A percentile compares a stretch with the other conserved stretches of the same genome.
Conservation (phyloP, 2,113 vertebrate genomes). For the Clarias magur region DNA sequence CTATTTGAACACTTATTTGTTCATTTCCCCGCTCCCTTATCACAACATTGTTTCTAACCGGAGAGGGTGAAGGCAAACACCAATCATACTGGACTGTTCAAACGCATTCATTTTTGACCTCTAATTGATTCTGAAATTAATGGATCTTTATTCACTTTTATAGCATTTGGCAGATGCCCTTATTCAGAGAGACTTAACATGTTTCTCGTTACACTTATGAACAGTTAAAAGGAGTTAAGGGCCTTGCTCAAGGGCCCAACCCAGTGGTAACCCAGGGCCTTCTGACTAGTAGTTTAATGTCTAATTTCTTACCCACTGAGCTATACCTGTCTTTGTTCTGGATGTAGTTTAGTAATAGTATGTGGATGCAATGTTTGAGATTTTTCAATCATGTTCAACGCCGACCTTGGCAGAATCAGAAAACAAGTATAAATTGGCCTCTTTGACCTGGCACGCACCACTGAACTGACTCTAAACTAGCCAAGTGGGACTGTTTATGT, state of each 20-base stretch:
- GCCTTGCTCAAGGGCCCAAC: no score
- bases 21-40: background rate
- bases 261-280: no score
- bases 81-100: background rate
- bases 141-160: background rate
- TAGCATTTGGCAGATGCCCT: no score
- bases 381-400: background rate
- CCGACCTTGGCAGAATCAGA: background rate
- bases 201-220: no score
- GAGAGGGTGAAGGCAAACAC: background rate
- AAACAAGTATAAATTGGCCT: background rate
- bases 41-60: background rate
- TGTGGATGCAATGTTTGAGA: background rate
- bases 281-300: no score
- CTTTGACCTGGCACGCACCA: background rate
- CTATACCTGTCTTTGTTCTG: no score
- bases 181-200: no score
- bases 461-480: background rate
- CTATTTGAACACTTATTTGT: background rate
- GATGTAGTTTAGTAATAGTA: background rate
- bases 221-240: no score
- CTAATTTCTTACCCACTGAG: no score
- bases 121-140: background rate
- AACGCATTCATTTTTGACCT: background rate
- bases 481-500: background rate